Conservation (phyloP, 2,888 invertebrate species). For the Colostygia pectinataria region DNA sequence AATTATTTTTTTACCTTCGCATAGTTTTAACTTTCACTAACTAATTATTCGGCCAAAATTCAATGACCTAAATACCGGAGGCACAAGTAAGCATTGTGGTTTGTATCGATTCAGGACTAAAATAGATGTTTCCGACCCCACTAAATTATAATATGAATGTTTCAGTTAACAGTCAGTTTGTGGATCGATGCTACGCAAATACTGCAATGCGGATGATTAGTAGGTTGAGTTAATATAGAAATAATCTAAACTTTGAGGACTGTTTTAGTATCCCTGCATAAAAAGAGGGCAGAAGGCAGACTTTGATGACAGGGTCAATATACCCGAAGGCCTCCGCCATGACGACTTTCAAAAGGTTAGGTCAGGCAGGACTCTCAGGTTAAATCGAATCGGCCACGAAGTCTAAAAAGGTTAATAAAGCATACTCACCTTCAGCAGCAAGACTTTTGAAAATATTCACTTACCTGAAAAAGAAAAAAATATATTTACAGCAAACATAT, state of each 20-base stretch:
- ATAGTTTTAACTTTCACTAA: slow-evolving; percentile 7
- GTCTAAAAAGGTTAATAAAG: too few species aligned
- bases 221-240: too few species aligned
- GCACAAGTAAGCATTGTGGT: not conserved
- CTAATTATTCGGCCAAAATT: slow-evolving; percentile 5
- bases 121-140: not conserved
- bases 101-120: slow-evolving; percentile 17
- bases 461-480: slow-evolving; percentile 14
- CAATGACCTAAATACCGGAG: slow-evolving; percentile 12
- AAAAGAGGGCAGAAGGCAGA: too few species aligned
- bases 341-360: too few species aligned
- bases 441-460: not conserved
- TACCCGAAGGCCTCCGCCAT: too few species aligned
- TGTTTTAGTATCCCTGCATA: too few species aligned
- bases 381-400: too few species aligned
- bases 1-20: not conserved
- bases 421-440: not conserved
- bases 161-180: not conserved
- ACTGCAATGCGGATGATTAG: slow-evolving; percentile 12
- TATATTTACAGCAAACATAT: too few species aligned
- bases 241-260: too few species aligned
- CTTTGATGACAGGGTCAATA: too few species aligned
- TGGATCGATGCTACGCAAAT: slow-evolving; percentile 4
- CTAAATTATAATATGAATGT: slow-evolving; percentile 11
- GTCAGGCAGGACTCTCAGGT: too few species aligned